Base-by-base conservation (phyloP, 92 coral and sea anemone species). In the Porites lobata region DNA sequence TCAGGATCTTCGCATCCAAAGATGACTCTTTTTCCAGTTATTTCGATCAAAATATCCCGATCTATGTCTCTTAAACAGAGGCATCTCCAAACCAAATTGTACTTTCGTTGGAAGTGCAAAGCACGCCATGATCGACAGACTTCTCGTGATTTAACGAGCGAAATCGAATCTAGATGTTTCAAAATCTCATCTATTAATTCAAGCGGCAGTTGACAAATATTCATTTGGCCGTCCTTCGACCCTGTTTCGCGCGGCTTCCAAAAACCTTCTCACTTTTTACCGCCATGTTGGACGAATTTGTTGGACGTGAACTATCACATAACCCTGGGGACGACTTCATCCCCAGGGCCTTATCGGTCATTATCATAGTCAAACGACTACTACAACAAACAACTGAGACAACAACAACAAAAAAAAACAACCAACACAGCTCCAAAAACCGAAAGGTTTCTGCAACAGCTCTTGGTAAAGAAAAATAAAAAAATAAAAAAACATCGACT, bases 71-170 rank as follows among this genome's bases (percentile, higher is more conserved):
- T 69, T 1, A 90, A 57, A 71, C 99, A 96, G 57, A 88, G 92
- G 3, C 53, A 69, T 86, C 82, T 93, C 99, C 99, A 96, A 11
- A 95, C 77, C 47, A 82, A 65, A 50, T 77, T 75, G 84, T 92
- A 95, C 38, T 76, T 84, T 24, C 81, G 86, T 65, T 91, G 94
- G 2, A 81, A 24, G 69, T 93, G 93, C 56, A 96, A 87, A 11
- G 77, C 77, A n/a, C 90, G 86, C 99, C 99, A 96, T 32, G 83
- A 72, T 21, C 92, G 95, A 84, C 99, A 96, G 14, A 96, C 99
- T 21, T 92, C 85, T 63, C 90, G 84, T 12, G 99, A 94, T 81
- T 85, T 93, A 11, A 96, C 98, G 51, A 96, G 81, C 58, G 99
- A 93, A 38, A 96, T 73, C 7, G 96, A 98, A 63, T 96, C 99